Conservation (phyloP, 2,888 invertebrate species). For the Pachymerium ferrugineum region DNA sequence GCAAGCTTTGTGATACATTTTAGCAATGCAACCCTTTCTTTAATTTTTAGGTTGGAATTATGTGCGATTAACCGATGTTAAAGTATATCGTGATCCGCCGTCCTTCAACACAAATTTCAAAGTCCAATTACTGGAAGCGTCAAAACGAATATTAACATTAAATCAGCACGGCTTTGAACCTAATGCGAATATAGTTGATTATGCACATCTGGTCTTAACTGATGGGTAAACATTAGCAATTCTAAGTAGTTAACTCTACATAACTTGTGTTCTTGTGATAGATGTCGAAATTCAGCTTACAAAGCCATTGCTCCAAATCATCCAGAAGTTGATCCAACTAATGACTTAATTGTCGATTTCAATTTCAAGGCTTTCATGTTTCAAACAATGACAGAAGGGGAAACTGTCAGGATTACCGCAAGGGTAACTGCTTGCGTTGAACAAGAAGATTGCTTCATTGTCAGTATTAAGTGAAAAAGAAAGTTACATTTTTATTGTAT, state of each 20-base stretch:
- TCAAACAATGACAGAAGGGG: slow-evolving; percentile 43
- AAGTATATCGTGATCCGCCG: slow-evolving; percentile 39
- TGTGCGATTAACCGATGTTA: slow-evolving; percentile 42
- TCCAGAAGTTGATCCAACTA: slow-evolving; percentile 41
- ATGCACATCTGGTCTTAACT: slow-evolving; percentile 40
- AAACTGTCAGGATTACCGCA: slow-evolving; percentile 42
- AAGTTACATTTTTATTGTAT: neutral
- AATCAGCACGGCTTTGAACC: slow-evolving; percentile 32
- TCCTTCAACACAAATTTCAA: slow-evolving; percentile 27
- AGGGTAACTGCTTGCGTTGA: slow-evolving; percentile 43
- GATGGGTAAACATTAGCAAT: slow-evolving; percentile 38
- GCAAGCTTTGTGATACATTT: too few relatives aligned
- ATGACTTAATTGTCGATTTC: slow-evolving; percentile 42
- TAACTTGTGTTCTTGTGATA: too few relatives aligned
- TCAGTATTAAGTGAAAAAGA: slow-evolving; percentile 34
- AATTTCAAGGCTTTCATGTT: slow-evolving; percentile 45
- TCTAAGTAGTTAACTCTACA: neutral
- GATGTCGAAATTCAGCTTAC: slow-evolving; percentile 43
- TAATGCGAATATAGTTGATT: slow-evolving; percentile 34
- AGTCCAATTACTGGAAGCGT: slow-evolving; percentile 28
- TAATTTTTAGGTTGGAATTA: slow-evolving; percentile 42
- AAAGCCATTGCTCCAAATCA: slow-evolving; percentile 42
- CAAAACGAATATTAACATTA: neutral
- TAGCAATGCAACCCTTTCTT: neutral
- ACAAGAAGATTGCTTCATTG: slow-evolving; percentile 42